Percentiles rank a stretch among this genome's conserved stretches.
Evolutionary conservation across 2,888 invertebrate species (phyloP).

Genomic region (Apodemia zela): DNA sequence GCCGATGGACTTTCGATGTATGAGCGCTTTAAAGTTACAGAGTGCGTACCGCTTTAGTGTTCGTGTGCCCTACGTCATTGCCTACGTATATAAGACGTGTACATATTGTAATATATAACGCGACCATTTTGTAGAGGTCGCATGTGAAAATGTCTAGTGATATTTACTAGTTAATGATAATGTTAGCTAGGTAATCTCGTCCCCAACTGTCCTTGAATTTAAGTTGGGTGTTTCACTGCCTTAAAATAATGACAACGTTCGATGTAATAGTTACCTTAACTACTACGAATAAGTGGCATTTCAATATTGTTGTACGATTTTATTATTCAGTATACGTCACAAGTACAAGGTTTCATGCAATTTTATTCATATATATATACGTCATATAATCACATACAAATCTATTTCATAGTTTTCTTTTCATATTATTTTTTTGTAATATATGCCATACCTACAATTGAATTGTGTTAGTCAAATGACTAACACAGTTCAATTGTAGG

Average conservation of each 20-base stretch:
- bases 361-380: conserved; percentile 28
- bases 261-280: conserved; percentile 71
- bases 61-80: conserved; percentile 50
- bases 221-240: conserved; percentile 80
- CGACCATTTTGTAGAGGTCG: conserved; percentile 72
- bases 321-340: conserved; percentile 36
- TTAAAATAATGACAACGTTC: conserved; percentile 67
- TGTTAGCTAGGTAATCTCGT: conserved; percentile 79
- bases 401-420: not conserved
- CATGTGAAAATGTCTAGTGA: conserved; percentile 75
- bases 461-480: not conserved
- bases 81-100: conserved; percentile 72
- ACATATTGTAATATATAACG: conserved; percentile 77
- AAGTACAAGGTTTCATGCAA: conserved; percentile 43
- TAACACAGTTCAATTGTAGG: too few species aligned
- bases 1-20: conserved; percentile 80
- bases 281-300: conserved; percentile 71
- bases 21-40: conserved; percentile 55
- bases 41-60: conserved; percentile 67
- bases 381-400: too few species aligned
- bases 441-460: not conserved
- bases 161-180: conserved; percentile 72
- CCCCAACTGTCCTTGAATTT: conserved; percentile 78
- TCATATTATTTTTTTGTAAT: not conserved
- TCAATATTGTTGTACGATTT: conserved; percentile 37